phyloP scores from a whole-genome alignment of 2,113 vertebrate genomes.

The Thamnaconus septentrionalis region DNA sequence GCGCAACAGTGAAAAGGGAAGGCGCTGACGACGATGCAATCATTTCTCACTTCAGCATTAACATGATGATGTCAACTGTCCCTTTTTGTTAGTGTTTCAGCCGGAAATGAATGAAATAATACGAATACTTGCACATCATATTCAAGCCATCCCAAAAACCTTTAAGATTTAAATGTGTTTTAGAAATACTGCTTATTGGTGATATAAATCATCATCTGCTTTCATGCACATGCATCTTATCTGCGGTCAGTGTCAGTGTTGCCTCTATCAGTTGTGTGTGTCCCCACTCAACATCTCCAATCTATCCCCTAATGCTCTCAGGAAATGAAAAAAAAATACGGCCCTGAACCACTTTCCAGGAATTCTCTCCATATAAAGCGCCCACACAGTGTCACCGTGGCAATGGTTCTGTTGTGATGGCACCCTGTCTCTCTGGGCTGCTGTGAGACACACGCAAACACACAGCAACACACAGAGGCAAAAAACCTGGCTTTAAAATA shows the following conservation, averaged over 20 bases:
- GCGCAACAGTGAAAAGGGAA: conserved; percentile 20
- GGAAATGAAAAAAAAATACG: conserved; percentile 14
- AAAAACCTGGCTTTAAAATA: background rate
- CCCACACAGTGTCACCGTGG: conserved; percentile 15
- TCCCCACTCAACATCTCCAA: conserved; percentile 2
- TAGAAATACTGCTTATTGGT: no score
- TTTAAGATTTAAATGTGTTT: no score
- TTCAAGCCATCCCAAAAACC: no score
- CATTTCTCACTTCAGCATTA: background rate
- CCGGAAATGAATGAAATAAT: no score
- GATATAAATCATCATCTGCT: no score
- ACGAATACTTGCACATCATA: no score
- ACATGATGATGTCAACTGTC: background rate
- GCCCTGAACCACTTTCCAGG: conserved; percentile 31
- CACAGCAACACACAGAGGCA: background rate
- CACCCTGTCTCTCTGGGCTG: background rate
- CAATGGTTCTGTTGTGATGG: conserved; percentile 5
- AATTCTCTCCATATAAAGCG: conserved; percentile 25
- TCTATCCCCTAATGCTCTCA: background rate
- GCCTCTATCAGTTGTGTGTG: background rate
- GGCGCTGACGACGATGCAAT: background rate
- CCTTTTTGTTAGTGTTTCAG: no score
- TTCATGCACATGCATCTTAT: no score
- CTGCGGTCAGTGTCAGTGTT: background rate
- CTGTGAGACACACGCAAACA: no score